Base-by-base conservation (phyloP, 1,140 invertebrate species). In the Diabrotica virgifera region DNA sequence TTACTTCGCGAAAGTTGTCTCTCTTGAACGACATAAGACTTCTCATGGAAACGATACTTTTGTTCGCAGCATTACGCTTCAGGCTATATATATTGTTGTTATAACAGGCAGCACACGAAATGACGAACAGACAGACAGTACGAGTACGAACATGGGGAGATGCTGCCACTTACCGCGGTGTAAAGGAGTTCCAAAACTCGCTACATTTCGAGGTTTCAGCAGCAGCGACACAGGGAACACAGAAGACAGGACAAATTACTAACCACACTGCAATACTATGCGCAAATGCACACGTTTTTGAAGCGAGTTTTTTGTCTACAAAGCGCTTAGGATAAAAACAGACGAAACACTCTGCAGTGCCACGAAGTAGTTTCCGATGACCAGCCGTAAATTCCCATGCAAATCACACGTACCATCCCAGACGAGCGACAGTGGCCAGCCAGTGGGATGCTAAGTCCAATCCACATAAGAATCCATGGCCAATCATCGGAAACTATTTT, bases 131-230 rank as follows among this genome's bases (percentile, higher is more conserved):
- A 74, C 72, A 76, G 69, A 74, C 72, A 76, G 73, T 76, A 72
- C 75, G 70, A 76, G 67, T 74, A 74, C 75, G 70, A 77, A 77
- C 72, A 77, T 73, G 74, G 77, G 77, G 74, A 71, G 74, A 79
- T 78, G 87, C 86, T 88, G 87, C 86, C 87, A 93, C 92, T 94
- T 95, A 95, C 93, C 92, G 90, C 89, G 91, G 92, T 89, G 90
- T 91, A 91, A 94, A 94, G 87, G 90, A 93, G 89, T 90, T 94
- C 92, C 92, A 95, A 91, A 94, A 95, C 89, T 91, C 90, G 92
- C 92, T 94, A 92, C 84, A 76, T 72, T 84, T 83, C 82, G 82
- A 70, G 84, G 82, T 83, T 83, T 81, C 83, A 83, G 84, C 83
- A 83, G 82, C 83, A 83, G 84, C 83, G 84, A 85, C 85, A 87